Evolutionary conservation across 2,797 vertebrate genomes (phyloP).

Genomic region (Myotis findleyi): DNA sequence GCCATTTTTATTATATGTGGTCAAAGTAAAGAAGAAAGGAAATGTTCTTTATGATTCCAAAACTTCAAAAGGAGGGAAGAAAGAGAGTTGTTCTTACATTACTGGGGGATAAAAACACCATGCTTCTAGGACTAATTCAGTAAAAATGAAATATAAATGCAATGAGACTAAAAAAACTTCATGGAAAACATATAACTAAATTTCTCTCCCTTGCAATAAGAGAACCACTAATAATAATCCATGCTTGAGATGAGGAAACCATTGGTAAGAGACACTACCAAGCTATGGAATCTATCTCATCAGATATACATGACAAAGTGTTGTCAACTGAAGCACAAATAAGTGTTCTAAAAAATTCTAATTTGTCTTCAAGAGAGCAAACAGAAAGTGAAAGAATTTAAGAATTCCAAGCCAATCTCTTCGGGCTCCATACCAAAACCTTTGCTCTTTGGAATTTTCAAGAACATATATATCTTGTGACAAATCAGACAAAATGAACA

Average conservation of each 20-base stretch:
- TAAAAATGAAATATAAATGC: conserved; percentile 57
- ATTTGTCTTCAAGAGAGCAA: not conserved
- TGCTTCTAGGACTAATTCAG: conserved; percentile 46
- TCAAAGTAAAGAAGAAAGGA: conserved; percentile 33
- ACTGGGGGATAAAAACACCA: not conserved
- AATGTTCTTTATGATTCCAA: not conserved
- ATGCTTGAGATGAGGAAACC: not conserved
- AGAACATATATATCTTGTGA: not conserved
- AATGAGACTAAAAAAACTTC: conserved; percentile 42
- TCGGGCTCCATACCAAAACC: not conserved
- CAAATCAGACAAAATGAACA: not conserved
- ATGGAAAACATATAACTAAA: not conserved
- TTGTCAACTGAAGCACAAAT: not conserved
- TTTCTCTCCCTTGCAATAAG: not conserved
- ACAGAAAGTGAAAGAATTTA: not conserved
- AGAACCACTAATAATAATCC: not conserved
- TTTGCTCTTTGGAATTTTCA: not conserved
- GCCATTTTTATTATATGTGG: conserved; percentile 21
- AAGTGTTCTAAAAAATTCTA: not conserved
- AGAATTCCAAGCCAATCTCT: not conserved
- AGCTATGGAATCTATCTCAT: not conserved
- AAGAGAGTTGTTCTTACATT: conserved; percentile 57
- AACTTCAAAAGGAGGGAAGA: conserved; percentile 57
- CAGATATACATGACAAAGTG: not conserved
- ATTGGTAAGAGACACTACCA: not conserved